Percentiles rank a stretch among this genome's conserved stretches.
Conservation (phyloP, 2,113 vertebrate species). For the Corythornis cristatus region DNA sequence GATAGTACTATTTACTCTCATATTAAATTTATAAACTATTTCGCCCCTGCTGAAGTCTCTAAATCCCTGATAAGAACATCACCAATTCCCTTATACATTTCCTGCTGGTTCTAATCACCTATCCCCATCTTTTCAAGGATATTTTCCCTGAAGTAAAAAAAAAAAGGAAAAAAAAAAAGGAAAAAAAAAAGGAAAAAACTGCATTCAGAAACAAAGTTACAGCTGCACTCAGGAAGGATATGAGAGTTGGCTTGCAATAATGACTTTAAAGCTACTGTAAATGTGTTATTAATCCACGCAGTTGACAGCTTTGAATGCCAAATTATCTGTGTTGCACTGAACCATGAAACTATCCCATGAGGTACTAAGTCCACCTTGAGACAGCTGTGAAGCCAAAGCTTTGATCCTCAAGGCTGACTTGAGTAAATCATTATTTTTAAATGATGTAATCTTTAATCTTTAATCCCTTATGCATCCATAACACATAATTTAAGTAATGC, state of each 20-base stretch:
- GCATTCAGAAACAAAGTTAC: neutral
- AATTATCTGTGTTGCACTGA: conserved; percentile 28
- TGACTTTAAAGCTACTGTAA: conserved; percentile 18
- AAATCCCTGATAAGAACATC: conserved; percentile 39
- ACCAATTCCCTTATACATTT: neutral
- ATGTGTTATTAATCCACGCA: conserved; percentile 28
- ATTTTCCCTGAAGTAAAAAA: neutral
- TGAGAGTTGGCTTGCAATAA: neutral
- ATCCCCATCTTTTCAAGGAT: neutral
- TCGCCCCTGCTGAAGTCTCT: neutral
- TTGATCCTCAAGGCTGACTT: conserved; percentile 56
- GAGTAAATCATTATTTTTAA: conserved; percentile 51
- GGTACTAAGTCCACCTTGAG: conserved; percentile 39
- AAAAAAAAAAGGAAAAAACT: neutral
- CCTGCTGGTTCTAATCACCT: neutral
- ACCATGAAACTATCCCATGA: conserved; percentile 23
- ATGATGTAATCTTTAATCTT: conserved; percentile 28
- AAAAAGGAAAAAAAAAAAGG: too few species aligned
- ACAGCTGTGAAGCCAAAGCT: conserved; percentile 42
- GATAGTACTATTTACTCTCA: neutral
- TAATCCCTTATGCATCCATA: conserved; percentile 38
- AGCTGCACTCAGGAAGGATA: neutral
- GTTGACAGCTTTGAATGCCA: conserved; percentile 35
- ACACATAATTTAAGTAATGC: conserved; percentile 25
- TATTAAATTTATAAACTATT: conserved; percentile 30